Conservation (phyloP, 2,797 vertebrate species). For the Bovichtus variegatus region DNA sequence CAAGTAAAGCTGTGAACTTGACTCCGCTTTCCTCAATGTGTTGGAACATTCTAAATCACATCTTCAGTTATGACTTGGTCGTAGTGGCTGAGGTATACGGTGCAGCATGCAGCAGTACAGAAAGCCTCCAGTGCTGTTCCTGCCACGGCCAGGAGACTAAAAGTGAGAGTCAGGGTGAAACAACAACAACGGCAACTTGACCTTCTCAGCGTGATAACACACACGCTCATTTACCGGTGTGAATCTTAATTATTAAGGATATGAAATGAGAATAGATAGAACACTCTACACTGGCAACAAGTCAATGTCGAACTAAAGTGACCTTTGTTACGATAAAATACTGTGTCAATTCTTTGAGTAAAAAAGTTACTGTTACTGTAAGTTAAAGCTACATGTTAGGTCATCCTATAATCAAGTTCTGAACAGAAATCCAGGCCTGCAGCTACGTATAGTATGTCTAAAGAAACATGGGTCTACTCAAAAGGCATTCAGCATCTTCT, state of each 20-base stretch:
- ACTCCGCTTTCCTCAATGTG: conserved; percentile 59
- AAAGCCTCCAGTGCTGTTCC: conserved; percentile 32
- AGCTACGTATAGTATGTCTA: conserved; percentile 16
- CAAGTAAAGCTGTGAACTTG: conserved; percentile 77
- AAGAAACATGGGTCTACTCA: conserved; percentile 45
- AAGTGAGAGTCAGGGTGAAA: conserved; percentile 1
- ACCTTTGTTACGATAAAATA: conserved; percentile 14
- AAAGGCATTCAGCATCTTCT: conserved; percentile 57
- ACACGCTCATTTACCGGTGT: not conserved
- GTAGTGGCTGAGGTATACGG: conserved; percentile 41
- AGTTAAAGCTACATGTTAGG: conserved; percentile 48
- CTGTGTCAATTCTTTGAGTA: conserved; percentile 39
- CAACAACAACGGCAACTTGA: conserved; percentile 19
- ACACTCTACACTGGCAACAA: not conserved
- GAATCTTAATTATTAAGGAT: not conserved
- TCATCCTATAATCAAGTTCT: conserved; percentile 41
- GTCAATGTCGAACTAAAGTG: not conserved
- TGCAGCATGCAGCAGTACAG: conserved; percentile 26
- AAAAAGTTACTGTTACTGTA: conserved; percentile 36
- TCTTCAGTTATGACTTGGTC: conserved; percentile 51
- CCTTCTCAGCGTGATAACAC: conserved; percentile 10
- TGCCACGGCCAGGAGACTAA: conserved; percentile 24
- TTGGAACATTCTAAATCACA: conserved; percentile 69
- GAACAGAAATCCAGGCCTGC: conserved; percentile 60
- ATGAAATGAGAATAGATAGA: not conserved